Base-by-base conservation (phyloP, 2,797 vertebrate genomes). In the Euthynnus affinis region DNA sequence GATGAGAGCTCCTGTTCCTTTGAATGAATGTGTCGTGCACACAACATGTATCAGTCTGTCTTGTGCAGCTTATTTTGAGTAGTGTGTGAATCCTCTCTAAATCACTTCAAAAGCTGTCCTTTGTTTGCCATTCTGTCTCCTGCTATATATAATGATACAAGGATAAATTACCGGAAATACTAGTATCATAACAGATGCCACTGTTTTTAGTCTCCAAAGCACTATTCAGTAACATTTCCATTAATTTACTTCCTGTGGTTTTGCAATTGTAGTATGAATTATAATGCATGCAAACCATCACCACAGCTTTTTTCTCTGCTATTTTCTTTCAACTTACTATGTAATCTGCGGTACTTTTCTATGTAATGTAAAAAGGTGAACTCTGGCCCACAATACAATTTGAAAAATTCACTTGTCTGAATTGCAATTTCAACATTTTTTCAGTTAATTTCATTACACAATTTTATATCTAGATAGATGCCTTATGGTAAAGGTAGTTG, bases 1-100 rank as follows among this genome's bases (percentile, higher is more conserved):
- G 53, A 51, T 72, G 15, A 82, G 65, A 85, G 48, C 27, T 7
- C 29, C 37, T 58, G 53, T 56, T 55, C 15, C 7, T 2, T 55
- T 15, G 3, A 65, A 76, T 68, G 13, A 67, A 66, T 29, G 40
- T 61, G 18, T 78, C 61, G 56, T 25, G 2, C 1, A 61, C 60
- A 64, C 27, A 75, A 34, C 23, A 69, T 51, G 29, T 17, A 46
- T 72, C 23, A 27, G 58, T 73, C 46, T 14, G 0, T 59, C 52
- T 65, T 67, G 15, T 69, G 49, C 37, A 55, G 14, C 37, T 69
- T 76, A 12, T 70, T 78, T 65, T 74, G 23, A 80, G 37, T 52
- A 27, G 1, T 18, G 14, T 10, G 3, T 18, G 34, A 64, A 40
- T 69, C 32, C 59, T 49, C 63, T 75, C 57, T 74, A 37, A 60